Evolutionary conservation across 2,113 vertebrate species (phyloP), one percentile per base, ranked within the genome.

Genomic region (Ahaetulla prasina): DNA sequence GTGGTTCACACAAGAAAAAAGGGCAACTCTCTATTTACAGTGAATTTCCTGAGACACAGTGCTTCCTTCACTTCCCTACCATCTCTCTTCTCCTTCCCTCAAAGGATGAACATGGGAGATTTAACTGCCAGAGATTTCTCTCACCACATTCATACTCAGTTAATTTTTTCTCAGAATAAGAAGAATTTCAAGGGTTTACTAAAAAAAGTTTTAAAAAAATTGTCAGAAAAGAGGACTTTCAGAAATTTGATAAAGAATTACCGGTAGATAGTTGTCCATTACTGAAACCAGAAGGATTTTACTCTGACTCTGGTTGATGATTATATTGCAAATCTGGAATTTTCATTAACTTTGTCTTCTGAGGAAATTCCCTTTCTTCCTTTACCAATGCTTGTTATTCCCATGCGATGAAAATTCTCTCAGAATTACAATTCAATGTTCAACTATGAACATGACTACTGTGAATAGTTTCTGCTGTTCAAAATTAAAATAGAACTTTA

Each of bases 321-420:
- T 18, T 80, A 43, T 20, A 11, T 39, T 12, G 20, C 10, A 1
- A 18, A n/a, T 52, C 47, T 39, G 49, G 30, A 43, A 52, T 25
- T 39, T 23, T 23, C 50, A 25, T 54, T 11, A 39, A 55, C 43
- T 18, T 20, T 14, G 11, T 85, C 23, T 55, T 85, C 91, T 53
- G n/a, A n/a, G 43, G 43, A 45, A 80, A 43, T 63, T 57, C 84
- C 84, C 87, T 91, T 45, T 91, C 63, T 60, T 80, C 27, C 52
- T 91, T 90, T 93, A 49, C 35, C 60, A 88, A 87, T 39, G 91
- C 94, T 93, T 92, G 88, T 91, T 92, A 94, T 94, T 87, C 91
- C 91, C 89, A 9, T 3, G 16, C 2, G 1, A 22, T 9, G 18
- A 49, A 43, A 25, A 45, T 54, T 55, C 8, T 22, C 93, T 96